These are phyloP conservation scores for Synodontis membranacea DNA, from an alignment of 2,113 vertebrate genomes.

Conservation along the genomic window DNA sequence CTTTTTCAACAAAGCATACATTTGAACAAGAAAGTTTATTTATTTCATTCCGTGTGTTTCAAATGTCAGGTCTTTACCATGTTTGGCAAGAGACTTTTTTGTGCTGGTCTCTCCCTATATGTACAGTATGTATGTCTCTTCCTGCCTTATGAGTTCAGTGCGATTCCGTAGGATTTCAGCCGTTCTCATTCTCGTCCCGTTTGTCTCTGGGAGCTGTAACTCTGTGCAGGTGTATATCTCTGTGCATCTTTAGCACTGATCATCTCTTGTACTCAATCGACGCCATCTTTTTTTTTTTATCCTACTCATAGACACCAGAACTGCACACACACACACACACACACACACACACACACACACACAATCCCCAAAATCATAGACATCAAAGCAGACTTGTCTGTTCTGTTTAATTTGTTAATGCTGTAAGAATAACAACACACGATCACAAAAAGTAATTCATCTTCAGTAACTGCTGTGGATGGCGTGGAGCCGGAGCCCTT, in stretches of 20 bases:
- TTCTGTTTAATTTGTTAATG: not conserved
- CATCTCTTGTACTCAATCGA: not conserved
- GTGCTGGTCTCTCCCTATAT: not conserved
- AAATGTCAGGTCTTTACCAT: not conserved
- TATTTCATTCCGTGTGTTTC: conserved; percentile 2
- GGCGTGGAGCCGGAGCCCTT: not conserved
- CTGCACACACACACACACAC: too few species aligned
- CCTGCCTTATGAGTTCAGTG: not conserved
- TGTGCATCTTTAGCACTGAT: not conserved
- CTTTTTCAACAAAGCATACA: not conserved
- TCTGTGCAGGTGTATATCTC: not conserved
- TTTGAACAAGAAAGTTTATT: not conserved
- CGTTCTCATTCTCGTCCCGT: not conserved
- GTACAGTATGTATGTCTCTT: not conserved
- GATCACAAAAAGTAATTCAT: not conserved
- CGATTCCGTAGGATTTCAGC: not conserved
- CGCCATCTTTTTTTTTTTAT: not conserved
- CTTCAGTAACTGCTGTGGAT: not conserved
- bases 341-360: too few species aligned
- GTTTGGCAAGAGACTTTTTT: not conserved
- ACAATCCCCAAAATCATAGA: not conserved
- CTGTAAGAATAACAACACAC: not conserved
- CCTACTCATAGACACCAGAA: not conserved
- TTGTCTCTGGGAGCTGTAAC: not conserved
- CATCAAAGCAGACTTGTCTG: not conserved